Conservation (phyloP, 2,113 vertebrate species). For the Noctilio leporinus region DNA sequence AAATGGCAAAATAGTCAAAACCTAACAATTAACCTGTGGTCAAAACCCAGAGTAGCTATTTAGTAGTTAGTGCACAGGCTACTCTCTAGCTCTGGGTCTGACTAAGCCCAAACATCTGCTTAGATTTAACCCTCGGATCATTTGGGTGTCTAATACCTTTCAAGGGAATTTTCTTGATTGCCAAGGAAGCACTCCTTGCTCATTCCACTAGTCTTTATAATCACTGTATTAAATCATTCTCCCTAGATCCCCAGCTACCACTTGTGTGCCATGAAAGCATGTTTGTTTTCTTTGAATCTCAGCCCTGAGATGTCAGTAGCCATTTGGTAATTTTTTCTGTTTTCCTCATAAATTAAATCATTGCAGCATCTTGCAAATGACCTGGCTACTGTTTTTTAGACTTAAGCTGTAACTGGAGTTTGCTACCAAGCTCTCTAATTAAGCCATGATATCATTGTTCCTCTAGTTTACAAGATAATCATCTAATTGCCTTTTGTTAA, state of each 20-base stretch:
- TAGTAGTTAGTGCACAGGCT: not conserved
- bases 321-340: slow-evolving; percentile 6
- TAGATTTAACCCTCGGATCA: not conserved
- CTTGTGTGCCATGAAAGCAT: not conserved
- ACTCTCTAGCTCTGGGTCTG: slow-evolving; percentile 19
- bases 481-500: slow-evolving; percentile 68
- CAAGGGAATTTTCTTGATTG: slow-evolving; percentile 43
- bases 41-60: slow-evolving; percentile 2
- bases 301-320: not conserved
- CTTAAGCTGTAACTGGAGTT: slow-evolving; percentile 7
- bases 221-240: slow-evolving; percentile 32
- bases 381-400: slow-evolving; percentile 26
- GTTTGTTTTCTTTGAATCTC: not conserved
- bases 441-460: slow-evolving; percentile 43
- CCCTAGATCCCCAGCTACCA: not conserved
- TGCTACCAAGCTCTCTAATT: slow-evolving; percentile 51
- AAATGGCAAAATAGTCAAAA: not conserved
- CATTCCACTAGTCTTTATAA: slow-evolving; percentile 32
- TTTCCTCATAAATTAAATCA: slow-evolving; percentile 43
- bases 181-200: slow-evolving; percentile 34
- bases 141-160: slow-evolving; percentile 21
- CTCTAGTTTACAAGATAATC: slow-evolving; percentile 66
- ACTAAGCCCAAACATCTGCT: slow-evolving; percentile 5
- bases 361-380: not conserved
- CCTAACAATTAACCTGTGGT: not conserved